phyloP scores from a whole-genome alignment of 2,888 invertebrate genomes.

The Microctonus brassicae region DNA sequence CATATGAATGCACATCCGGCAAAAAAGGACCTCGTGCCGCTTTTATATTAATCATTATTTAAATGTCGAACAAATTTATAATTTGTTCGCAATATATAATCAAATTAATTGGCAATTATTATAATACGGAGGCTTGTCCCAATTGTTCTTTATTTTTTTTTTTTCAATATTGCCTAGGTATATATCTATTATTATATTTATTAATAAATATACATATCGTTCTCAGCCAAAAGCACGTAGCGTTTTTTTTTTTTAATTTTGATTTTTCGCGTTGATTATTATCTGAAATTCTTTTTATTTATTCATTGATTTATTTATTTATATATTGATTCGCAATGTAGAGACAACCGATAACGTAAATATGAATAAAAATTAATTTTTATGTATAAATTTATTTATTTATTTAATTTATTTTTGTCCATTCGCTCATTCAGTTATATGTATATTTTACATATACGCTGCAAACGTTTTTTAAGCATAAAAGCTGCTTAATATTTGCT shows the following conservation, averaged over 20 bases:
- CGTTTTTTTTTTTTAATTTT: conserved; percentile 1
- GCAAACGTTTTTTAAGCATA: not conserved
- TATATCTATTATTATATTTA: conserved; percentile 12
- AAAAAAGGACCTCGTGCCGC: conserved; percentile 29
- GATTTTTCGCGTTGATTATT: conserved; percentile 12
- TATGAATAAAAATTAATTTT: not conserved
- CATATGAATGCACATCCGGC: conserved; percentile 33
- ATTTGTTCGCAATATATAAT: not conserved
- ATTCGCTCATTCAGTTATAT: conserved; percentile 5
- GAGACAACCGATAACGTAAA: not conserved
- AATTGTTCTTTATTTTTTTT: no score
- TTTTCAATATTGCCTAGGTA: not conserved
- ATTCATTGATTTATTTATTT: not conserved
- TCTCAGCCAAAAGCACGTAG: conserved; percentile 12
- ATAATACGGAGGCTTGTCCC: conserved; percentile 7
- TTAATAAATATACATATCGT: conserved; percentile 6
- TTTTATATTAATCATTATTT: conserved; percentile 33
- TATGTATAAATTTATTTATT: not conserved
- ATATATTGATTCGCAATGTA: not conserved
- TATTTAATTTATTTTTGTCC: no score
- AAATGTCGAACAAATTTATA: not conserved
- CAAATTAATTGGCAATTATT: not conserved
- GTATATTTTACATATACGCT: not conserved
- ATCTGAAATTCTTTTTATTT: not conserved
- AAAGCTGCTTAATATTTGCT: not conserved